Evolutionary conservation across 2,113 vertebrate species (phyloP).

Genomic region (Oceanodroma tethys): DNA sequence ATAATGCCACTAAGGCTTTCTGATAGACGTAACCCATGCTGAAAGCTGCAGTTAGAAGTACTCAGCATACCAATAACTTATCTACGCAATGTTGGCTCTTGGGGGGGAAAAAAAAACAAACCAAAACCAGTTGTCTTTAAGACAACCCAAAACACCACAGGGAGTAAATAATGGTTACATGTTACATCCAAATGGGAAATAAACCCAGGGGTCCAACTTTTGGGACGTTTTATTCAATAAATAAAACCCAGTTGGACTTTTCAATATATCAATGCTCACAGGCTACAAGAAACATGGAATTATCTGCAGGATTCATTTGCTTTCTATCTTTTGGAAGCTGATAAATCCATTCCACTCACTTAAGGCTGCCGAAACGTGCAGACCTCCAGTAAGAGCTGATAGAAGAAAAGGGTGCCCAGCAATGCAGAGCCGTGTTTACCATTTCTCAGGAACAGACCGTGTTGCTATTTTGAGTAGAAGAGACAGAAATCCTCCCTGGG

Average conservation of each 20-base stretch:
- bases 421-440: neutral
- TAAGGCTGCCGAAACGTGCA: neutral
- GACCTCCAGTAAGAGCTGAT: neutral
- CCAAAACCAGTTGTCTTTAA: neutral
- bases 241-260: neutral
- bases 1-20: neutral
- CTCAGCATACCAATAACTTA: neutral
- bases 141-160: neutral
- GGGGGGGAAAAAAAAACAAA: neutral
- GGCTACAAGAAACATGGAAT: neutral
- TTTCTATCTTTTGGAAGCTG: neutral
- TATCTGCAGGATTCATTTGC: neutral
- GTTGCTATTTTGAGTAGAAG: neutral
- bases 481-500: neutral
- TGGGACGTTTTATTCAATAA: neutral
- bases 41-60: neutral
- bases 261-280: neutral
- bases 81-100: neutral
- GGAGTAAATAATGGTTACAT: neutral
- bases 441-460: neutral
- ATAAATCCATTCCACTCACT: neutral
- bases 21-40: neutral
- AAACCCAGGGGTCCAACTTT: neutral
- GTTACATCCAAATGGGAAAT: neutral
- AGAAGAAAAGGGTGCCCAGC: neutral